Conservation (phyloP, 2,888 invertebrate species). For the Microplitis deprimator region DNA sequence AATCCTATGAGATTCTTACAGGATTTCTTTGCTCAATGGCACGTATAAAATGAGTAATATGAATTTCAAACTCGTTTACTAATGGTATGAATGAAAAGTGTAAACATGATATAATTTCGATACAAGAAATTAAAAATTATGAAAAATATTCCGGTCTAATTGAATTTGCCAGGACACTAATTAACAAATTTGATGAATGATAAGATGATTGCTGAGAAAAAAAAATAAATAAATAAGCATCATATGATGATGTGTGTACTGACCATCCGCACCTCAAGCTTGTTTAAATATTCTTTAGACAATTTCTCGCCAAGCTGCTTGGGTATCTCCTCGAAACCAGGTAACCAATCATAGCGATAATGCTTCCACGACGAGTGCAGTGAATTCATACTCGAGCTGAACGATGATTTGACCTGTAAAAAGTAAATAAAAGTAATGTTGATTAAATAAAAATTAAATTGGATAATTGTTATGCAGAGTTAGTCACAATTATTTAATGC, state of each 20-base stretch:
- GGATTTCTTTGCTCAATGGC: too few species aligned
- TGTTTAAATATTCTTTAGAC: constrained; percentile 68
- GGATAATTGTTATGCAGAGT: not conserved
- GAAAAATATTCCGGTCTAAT: not conserved
- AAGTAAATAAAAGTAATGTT: constrained; percentile 50
- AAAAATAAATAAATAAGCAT: constrained; percentile 2
- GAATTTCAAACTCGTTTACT: too few species aligned
- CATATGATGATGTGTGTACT: constrained; percentile 35
- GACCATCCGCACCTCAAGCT: constrained; percentile 70
- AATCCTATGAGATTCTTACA: too few species aligned
- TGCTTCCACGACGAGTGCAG: constrained; percentile 71
- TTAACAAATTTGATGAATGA: not conserved
- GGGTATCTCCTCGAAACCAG: constrained; percentile 70
- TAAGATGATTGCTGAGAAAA: not conserved
- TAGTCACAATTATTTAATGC: not conserved
- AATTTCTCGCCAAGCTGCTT: constrained; percentile 72
- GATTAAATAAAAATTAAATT: constrained; percentile 1
- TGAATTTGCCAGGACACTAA: not conserved
- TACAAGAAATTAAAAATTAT: not conserved
- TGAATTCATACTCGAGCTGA: constrained; percentile 69
- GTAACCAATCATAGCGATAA: constrained; percentile 73
- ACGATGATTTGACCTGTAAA: constrained; percentile 72
- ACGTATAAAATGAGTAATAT: too few species aligned
- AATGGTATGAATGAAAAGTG: too few species aligned
- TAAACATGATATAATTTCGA: constrained; percentile 7